Evolutionary conservation across 2,113 vertebrate species (phyloP), one percentile per base, ranked within the genome.

Genomic region (Garra rufa): DNA sequence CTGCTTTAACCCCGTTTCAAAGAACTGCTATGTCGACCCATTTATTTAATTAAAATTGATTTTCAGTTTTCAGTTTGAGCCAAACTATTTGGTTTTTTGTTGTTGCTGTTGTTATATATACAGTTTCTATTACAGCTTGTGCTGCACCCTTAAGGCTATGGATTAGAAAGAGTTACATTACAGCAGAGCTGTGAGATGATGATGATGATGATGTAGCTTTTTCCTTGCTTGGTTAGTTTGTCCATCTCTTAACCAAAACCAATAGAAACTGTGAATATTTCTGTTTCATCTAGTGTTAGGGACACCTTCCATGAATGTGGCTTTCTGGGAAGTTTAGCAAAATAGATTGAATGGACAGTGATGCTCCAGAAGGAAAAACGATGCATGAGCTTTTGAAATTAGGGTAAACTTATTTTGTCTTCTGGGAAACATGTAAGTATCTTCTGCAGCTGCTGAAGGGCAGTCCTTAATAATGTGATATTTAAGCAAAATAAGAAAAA

Each of bases 41-140:
- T 90, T 90, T 85, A 86, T 88, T 70, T 90, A 83, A 90, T 90
- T 88, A 86, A 79, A 85, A 86, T 90, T 83, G 87, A 89, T 87
- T 85, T 87, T 50, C n/a, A 74, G 81, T 86, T 87, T 21, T 70
- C 10, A 83, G 38, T 83, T 57, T 67, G 38, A 48, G 30, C 13
- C 15, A 26, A 50, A 84, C 28, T 28, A 0, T 50, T 76, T 14
- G 3, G 0, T 67, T 74, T 75, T 63, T 50, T 76, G 41, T 67
- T 46, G 61, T 81, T 67, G 17, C 43, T 81, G 10, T 14, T 67
- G 38, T 65, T 19, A 21, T 81, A 67, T 57, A 61, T 67, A 17
- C 59, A 65, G 10, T 50, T 80, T 65, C 43, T 67, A 61, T 78
- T 61, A 61, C 1, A 44, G 14, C 38, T 43, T 61, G 34, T 44